These are phyloP conservation scores for Emmelina monodactyla DNA, from an alignment of 2,888 invertebrate genomes.

Conservation along the genomic window DNA sequence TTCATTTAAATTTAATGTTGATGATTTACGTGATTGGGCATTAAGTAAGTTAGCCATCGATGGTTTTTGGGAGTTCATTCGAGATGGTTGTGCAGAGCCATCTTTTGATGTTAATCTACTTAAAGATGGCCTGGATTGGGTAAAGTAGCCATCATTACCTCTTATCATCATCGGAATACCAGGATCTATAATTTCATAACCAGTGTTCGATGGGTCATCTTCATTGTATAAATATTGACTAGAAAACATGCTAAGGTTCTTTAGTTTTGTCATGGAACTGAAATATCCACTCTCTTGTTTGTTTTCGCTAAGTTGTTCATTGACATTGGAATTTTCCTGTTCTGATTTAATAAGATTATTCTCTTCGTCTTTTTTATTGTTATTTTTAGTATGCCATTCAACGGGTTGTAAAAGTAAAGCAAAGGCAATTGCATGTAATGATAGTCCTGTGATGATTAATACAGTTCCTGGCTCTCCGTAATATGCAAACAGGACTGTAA, in stretches of 20 bases:
- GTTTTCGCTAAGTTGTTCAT: slow-evolving; percentile 18
- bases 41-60: slow-evolving; percentile 55
- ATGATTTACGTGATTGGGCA: slow-evolving; percentile 51
- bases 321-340: slow-evolving; percentile 11
- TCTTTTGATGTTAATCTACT: slow-evolving; percentile 48
- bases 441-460: slow-evolving; percentile 71
- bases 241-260: slow-evolving; percentile 57
- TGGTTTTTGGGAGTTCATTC: slow-evolving; percentile 50
- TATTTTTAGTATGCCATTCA: slow-evolving; percentile 71
- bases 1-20: slow-evolving; percentile 52
- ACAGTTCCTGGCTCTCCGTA: slow-evolving; percentile 74
- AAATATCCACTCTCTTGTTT: slow-evolving; percentile 46
- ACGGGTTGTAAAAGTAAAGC: slow-evolving; percentile 77
- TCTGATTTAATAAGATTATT: slow-evolving; percentile 19
- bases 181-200: slow-evolving; percentile 72
- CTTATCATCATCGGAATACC: slow-evolving; percentile 72
- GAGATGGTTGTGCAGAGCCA: slow-evolving; percentile 49
- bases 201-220: slow-evolving; percentile 68
- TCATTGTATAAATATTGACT: slow-evolving; percentile 73
- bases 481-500: slow-evolving; percentile 67
- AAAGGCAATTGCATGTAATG: slow-evolving; percentile 72
- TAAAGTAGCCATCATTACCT: slow-evolving; percentile 70
- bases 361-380: slow-evolving; percentile 28
- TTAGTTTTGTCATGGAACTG: slow-evolving; percentile 42
- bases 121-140: slow-evolving; percentile 53